A percentile compares a stretch with the other conserved stretches of the same genome.
phyloP scores from a whole-genome alignment of 2,113 vertebrate species.

The Thermophis baileyi region DNA sequence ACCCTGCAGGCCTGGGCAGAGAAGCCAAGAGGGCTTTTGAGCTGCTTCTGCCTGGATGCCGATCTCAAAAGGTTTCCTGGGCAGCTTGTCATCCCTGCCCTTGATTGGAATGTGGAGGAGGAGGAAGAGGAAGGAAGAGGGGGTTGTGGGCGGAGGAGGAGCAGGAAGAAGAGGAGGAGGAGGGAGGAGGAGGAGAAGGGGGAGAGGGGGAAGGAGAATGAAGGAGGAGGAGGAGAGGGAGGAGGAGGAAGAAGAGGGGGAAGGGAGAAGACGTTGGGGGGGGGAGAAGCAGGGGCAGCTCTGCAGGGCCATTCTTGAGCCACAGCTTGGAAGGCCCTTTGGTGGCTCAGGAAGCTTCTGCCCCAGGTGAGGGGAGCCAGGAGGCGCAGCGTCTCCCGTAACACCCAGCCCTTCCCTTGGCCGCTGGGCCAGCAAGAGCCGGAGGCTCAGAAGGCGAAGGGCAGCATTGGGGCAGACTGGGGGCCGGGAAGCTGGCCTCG shows the following conservation, averaged over 20 bases:
- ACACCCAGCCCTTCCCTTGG: neutral
- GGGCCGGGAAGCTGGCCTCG: neutral
- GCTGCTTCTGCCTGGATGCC: neutral
- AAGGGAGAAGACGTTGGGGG: neutral
- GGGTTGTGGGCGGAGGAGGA: neutral
- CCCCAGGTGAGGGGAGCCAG: neutral
- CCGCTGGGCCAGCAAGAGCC: too few species aligned
- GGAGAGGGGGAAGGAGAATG: too few species aligned
- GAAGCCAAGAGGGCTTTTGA: neutral
- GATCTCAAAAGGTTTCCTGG: neutral
- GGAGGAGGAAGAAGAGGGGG: too few species aligned
- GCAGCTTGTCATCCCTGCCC: neutral
- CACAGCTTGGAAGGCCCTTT: neutral
- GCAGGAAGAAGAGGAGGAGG: too few species aligned
- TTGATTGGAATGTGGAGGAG: neutral
- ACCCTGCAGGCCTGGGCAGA: neutral
- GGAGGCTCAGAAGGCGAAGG: neutral
- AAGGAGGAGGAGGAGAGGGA: fast-evolving
- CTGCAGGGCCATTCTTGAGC: neutral
- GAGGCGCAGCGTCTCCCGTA: too few species aligned
- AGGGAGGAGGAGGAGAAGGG: too few species aligned
- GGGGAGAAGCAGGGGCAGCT: too few species aligned
- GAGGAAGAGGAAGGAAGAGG: neutral
- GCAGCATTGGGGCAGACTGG: neutral
- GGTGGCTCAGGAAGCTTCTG: neutral